Evolutionary conservation across 2,888 invertebrate genomes (phyloP), one percentile per base, ranked within the genome.

Genomic region (Orchestes rusci): DNA sequence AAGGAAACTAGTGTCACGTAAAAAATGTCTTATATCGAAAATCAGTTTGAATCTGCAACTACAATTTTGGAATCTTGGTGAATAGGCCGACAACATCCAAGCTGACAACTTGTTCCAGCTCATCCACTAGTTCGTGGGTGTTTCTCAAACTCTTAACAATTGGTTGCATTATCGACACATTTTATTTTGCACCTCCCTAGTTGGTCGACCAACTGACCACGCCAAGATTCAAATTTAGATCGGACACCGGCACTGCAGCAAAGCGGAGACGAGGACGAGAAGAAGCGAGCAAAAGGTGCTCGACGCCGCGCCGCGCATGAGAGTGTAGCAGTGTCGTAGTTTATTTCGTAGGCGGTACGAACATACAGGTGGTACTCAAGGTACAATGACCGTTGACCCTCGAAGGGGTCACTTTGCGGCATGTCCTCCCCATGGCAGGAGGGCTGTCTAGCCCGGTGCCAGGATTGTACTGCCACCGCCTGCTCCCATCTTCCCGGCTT

Each of bases 341-440:
- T 39, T 23, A 32, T 32, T 32, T 32, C 32, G 32, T 13, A 16
- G 32, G 13, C 16, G 13, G n/a, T 16, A 17, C 19, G 5, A 23
- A 23, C 23, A 7, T 45, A 51, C 44, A 50, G 48, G 50, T 50
- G 51, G 43, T 50, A 39, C 45, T 37, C 37, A 5, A 23, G 41
- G 43, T 43, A 43, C 50, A 46, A 54, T 50, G 50, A 59, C 57
- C 58, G 56, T 56, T 53, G 51, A 50, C 50, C 50, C 48, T 43
- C 33, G 28, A 32, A 36, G 32, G 48, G 50, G 52, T 43, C 50
- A 47, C 45, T 38, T 23, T 58, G 54, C 57, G 62, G 56, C 53
- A 61, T 65, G 57, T 61, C 64, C 59, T 61, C 63, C 59, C 65
- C 63, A 60, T 66, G 65, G 65, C 65, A 64, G 53, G 63, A 65